phyloP scores from a whole-genome alignment of 2,797 vertebrate species.

The Melanotaenia maccullochi region DNA sequence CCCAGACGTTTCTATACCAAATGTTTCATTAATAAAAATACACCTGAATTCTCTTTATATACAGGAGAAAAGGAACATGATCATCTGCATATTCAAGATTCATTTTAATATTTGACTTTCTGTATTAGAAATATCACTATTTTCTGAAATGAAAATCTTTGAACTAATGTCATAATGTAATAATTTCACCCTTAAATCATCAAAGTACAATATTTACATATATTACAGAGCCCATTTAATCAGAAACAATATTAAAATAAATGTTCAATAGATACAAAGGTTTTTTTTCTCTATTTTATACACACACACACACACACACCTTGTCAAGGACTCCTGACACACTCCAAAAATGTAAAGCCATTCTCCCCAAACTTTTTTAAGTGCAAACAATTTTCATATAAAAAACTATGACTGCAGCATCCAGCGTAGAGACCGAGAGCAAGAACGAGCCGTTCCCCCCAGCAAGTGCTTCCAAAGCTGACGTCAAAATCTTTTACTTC shows the following conservation, averaged over 20 bases:
- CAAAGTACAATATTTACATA: constrained; percentile 90
- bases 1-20: constrained; percentile 80
- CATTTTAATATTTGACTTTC: constrained; percentile 88
- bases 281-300: constrained; percentile 35
- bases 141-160: constrained; percentile 85
- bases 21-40: constrained; percentile 82
- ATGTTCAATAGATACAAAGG: constrained; percentile 90
- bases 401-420: constrained; percentile 90
- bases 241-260: constrained; percentile 93
- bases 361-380: constrained; percentile 89
- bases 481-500: constrained; percentile 68
- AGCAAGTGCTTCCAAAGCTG: constrained; percentile 82
- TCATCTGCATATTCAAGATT: constrained; percentile 88
- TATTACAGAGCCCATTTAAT: constrained; percentile 86
- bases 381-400: constrained; percentile 90
- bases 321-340: constrained; percentile 80
- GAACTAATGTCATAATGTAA: constrained; percentile 81
- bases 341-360: constrained; percentile 86
- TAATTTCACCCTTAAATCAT: constrained; percentile 82
- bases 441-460: constrained; percentile 76
- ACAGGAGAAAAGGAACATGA: constrained; percentile 84
- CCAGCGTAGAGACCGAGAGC: constrained; percentile 88
- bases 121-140: constrained; percentile 93
- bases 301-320: constrained; percentile 44
- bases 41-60: constrained; percentile 85